Conservation (phyloP, 1,140 invertebrate species). For the Pinna nobilis region DNA sequence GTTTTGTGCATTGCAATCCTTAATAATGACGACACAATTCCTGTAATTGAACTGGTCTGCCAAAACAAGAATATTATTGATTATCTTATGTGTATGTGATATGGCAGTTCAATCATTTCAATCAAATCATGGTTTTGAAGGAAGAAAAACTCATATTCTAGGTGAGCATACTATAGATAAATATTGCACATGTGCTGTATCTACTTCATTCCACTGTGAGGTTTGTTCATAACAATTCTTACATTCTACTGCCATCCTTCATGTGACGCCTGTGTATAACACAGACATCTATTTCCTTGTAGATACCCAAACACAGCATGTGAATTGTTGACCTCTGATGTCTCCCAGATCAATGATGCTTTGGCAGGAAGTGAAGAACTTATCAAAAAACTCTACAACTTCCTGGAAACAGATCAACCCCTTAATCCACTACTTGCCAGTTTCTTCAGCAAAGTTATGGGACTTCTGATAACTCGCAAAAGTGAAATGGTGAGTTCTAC, state of each 20-base stretch:
- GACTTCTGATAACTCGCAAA: conserved; percentile 88
- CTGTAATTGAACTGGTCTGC: too few relatives aligned
- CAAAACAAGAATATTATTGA: too few relatives aligned
- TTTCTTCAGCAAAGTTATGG: conserved; percentile 96
- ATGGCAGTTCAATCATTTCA: too few relatives aligned
- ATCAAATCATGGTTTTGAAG: too few relatives aligned
- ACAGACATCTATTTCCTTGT: conserved; percentile 26
- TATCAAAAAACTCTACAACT: conserved; percentile 88
- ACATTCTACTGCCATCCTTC: neutral
- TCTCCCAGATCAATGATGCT: conserved; percentile 89
- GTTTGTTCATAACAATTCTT: neutral
- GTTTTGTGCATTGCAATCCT: too few relatives aligned
- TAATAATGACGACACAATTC: too few relatives aligned
- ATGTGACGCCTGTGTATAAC: neutral
- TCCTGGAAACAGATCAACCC: conserved; percentile 89
- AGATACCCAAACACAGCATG: conserved; percentile 89
- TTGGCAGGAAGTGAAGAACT: conserved; percentile 86
- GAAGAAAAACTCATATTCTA: too few relatives aligned
- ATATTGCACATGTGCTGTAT: too few relatives aligned
- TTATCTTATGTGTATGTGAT: too few relatives aligned
- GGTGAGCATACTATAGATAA: neutral
- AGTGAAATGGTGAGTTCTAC: conserved; percentile 80
- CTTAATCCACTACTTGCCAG: conserved; percentile 95
- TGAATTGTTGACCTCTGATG: conserved; percentile 93
- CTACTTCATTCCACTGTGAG: neutral